phyloP scores from a whole-genome alignment of 2,113 vertebrate genomes.

The Proterorhinus semilunaris region DNA sequence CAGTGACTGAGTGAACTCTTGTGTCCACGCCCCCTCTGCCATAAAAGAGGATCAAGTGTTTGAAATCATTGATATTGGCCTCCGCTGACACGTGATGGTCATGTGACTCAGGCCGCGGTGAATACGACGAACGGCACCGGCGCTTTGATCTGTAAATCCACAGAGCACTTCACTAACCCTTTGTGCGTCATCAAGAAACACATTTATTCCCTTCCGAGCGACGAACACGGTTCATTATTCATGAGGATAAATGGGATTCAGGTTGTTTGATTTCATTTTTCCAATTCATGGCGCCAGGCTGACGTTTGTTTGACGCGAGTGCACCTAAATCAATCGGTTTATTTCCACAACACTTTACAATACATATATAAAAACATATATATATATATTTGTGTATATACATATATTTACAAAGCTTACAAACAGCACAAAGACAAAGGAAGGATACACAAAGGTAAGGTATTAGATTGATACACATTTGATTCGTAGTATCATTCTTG shows the following conservation, averaged over 20 bases:
- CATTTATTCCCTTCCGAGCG: not conserved
- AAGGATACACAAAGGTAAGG: too few species aligned
- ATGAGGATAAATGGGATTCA: not conserved
- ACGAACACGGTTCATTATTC: not conserved
- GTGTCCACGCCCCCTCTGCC: not conserved
- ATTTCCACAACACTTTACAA: too few species aligned
- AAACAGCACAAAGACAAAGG: too few species aligned
- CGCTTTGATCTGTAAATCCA: not conserved
- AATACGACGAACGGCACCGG: constrained; percentile 14
- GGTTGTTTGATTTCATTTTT: not conserved
- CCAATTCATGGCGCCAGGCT: not conserved
- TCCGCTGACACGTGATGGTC: not conserved
- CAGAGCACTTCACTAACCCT: not conserved
- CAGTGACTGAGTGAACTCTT: not conserved
- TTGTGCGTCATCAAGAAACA: not conserved
- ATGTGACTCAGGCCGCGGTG: constrained; percentile 13
- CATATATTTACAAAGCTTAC: too few species aligned
- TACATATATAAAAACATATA: too few species aligned
- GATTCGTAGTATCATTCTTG: too few species aligned
- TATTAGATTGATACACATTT: too few species aligned
- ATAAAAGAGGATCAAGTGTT: not conserved
- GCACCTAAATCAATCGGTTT: too few species aligned
- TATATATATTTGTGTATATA: too few species aligned
- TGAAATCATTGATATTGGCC: not conserved
- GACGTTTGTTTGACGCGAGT: too few species aligned